Base-by-base conservation (phyloP, 2,113 vertebrate genomes). In the Mobula birostris region DNA sequence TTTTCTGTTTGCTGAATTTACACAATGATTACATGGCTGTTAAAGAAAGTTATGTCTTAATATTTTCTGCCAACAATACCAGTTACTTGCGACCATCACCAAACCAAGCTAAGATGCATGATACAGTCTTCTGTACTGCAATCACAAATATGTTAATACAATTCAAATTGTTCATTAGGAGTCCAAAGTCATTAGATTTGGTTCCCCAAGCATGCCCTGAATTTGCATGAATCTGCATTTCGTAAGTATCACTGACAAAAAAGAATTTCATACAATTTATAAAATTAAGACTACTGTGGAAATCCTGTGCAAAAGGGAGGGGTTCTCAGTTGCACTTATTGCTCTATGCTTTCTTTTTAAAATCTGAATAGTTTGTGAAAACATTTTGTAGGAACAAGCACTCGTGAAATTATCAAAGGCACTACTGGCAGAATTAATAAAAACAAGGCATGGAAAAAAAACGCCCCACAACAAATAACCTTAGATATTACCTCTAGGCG, bases 1-100 rank as follows among this genome's bases (percentile, higher is more conserved):
- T 96, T 97, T 99, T 99, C 99, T 98, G 98, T 99, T 99, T 99
- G 97, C 98, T 99, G 98, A 97, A 99, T 98, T 97, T 94, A 97
- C 96, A 97, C 63, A 94, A 94, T 68, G 94, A 96, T 95, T 56
- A 94, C 95, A 98, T 97, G 97, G 97, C 96, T 95, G 94, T 66
- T 90, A 97, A 97, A 95, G 97, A 96, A 96, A 97, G 96, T 95
- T 97, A 96, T 94, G 95, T 95, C 96, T 95, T 11, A 88, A 70
- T 48, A 66, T 96, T 93, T 96, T 96, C 96, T 97, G 97, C 97
- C 96, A 97, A 98, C 97, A 97, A 97, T 95, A 96, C 98, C 96
- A 97, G 96, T 97, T 97, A 97, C 96, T 98, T 97, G 96, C 96
- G 95, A 96, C 97, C 97, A 96, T 97, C 96, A 97, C 97, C 96